These are phyloP conservation scores for Pteropus rufus DNA, from an alignment of 2,797 vertebrate genomes.

Conservation along the genomic window DNA sequence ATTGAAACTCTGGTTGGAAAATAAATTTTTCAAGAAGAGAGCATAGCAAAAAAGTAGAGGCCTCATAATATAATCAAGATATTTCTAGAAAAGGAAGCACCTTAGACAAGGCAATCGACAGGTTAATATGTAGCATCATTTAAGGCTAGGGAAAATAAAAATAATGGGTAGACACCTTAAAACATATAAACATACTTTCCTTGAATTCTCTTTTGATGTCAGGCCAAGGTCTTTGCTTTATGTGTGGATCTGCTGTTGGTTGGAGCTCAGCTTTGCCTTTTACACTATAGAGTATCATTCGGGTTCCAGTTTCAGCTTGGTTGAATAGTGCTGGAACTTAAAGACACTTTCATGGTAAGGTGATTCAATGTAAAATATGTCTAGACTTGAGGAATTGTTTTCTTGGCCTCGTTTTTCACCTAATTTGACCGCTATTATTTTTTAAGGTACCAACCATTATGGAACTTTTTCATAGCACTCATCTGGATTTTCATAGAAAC, in stretches of 20 bases:
- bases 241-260: not conserved
- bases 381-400: not conserved
- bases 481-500: slow-evolving; percentile 33
- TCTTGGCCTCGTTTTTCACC: slow-evolving; percentile 8
- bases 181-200: not conserved
- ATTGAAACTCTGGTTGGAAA: not conserved
- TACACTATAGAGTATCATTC: not conserved
- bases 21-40: not conserved
- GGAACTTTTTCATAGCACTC: not conserved
- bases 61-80: not conserved
- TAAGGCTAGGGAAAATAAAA: not conserved
- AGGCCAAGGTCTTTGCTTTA: not conserved
- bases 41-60: not conserved
- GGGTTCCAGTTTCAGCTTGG: not conserved
- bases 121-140: not conserved
- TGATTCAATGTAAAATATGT: not conserved
- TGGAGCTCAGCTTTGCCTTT: not conserved
- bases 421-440: not conserved
- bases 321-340: not conserved
- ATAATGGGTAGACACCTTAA: not conserved
- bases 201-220: not conserved
- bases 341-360: not conserved
- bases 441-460: not conserved
- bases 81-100: not conserved
- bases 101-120: not conserved